Evolutionary conservation across 2,113 vertebrate species (phyloP).

Genomic region (Eubucco bourcierii): DNA sequence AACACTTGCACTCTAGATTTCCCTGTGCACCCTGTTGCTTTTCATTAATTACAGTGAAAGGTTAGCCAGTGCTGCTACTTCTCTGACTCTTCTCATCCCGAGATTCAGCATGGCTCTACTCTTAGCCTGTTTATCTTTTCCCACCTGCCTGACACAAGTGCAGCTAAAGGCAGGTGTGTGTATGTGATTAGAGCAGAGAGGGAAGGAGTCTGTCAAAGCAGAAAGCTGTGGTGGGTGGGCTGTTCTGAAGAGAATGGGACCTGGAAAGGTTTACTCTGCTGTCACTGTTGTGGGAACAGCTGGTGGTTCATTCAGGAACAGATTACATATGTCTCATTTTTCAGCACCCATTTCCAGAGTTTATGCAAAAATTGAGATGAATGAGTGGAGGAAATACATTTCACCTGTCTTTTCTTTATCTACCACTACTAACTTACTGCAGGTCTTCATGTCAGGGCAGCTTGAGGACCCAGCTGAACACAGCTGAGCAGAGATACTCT

Average conservation of each 20-base stretch:
- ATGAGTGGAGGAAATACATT: neutral
- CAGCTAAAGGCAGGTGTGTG: accelerated
- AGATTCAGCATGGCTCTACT: neutral
- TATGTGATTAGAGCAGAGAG: neutral
- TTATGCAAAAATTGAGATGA: neutral
- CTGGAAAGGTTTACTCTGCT: neutral
- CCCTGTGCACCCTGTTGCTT: neutral
- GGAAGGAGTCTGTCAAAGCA: neutral
- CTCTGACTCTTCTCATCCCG: neutral
- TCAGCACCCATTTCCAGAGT: neutral
- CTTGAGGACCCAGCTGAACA: neutral
- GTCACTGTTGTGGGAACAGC: accelerated
- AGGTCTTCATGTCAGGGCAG: neutral
- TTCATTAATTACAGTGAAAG: neutral
- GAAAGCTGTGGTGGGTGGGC: neutral
- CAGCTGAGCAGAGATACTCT: neutral
- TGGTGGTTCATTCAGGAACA: accelerated
- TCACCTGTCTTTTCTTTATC: neutral
- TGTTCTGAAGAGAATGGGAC: neutral
- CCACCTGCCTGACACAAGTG: neutral
- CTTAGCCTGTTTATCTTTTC: neutral
- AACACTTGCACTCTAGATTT: neutral
- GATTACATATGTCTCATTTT: neutral
- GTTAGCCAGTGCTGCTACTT: neutral
- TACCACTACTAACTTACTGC: neutral